Evolutionary conservation across 2,888 invertebrate genomes (phyloP).

Genomic region (Trissolcus brochymenae): DNA sequence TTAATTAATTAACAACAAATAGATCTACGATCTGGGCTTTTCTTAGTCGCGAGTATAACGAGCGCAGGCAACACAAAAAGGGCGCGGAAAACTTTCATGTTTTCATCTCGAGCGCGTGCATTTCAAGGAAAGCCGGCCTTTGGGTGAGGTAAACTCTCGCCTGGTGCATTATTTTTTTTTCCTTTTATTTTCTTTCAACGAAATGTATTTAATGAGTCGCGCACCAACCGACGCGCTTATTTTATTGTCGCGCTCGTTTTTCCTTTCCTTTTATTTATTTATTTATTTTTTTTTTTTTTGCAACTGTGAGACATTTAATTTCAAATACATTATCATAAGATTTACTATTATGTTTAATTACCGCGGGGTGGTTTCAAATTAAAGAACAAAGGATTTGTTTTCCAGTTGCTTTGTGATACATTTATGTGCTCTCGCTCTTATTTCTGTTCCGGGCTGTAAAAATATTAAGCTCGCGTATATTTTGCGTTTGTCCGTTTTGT

Average conservation of each 20-base stretch:
- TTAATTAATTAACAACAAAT: conserved; percentile 7
- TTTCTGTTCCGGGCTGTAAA: background rate
- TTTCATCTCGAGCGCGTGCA: conserved; percentile 1
- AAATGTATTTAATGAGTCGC: conserved; percentile 20
- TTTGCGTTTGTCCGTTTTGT: background rate
- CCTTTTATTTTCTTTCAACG: conserved; percentile 23
- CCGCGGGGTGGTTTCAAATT: conserved; percentile 28
- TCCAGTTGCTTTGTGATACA: background rate
- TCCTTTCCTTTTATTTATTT: background rate
- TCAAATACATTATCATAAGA: conserved; percentile 34
- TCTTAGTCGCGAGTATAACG: background rate
- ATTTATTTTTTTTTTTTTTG: conserved; percentile 6
- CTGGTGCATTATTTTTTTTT: too few species aligned
- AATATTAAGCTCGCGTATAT: background rate
- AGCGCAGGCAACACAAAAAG: too few species aligned
- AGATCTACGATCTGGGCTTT: background rate
- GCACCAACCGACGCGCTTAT: background rate
- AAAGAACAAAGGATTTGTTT: conserved; percentile 20
- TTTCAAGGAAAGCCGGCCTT: too few species aligned
- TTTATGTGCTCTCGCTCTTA: background rate
- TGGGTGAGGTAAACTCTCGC: too few species aligned
- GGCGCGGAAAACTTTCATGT: too few species aligned
- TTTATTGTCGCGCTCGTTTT: conserved; percentile 3
- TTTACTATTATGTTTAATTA: conserved; percentile 43
- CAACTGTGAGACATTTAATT: conserved; percentile 34